Base-by-base conservation (phyloP, 1,140 invertebrate species). In the Cardiocondyla obscurior region DNA sequence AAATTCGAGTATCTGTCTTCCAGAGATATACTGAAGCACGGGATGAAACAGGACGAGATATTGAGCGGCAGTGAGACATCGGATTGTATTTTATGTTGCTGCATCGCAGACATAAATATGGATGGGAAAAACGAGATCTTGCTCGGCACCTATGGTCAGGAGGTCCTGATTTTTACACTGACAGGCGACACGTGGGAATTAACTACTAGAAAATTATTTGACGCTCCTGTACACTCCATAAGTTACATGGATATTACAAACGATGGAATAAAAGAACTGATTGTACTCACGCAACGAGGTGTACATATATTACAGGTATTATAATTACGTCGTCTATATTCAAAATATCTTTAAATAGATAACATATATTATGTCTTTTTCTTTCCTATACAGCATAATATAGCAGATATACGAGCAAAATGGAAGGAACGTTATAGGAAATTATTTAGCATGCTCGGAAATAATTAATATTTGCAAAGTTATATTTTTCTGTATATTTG, bases 61-160 rank as follows among this genome's bases (percentile, higher is more conserved):
- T 92, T 96, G 49, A 94, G 92, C 72, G 93, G 94, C 30, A 96
- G 94, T 87, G 95, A 96, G 85, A 92, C 90, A 3, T 95, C 94
- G 77, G 96, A 96, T 92, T 94, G 94, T 79, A 93, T 95, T 42
- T 91, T 96, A 16, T 95, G 96, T 87, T 94, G 94, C 28, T 95
- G 95, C 87, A 93, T 96, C 39, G 95, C 95, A 2, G 96, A 97
- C 90, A 94, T 97, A 70, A 96, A 97, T 92, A 96, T 97, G 95
- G 96, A 97, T 94, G 96, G 96, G 0, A 86, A 94, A 57, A 95
- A 96, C 91, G 96, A 97, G 94, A 96, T 97, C 82, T 85, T 97
- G 10, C 88, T 97, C 51, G 97, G 97, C 81, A 97, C 96, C 8
- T 97, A 96, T 93, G 94, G 94, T 62, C 94, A 96, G 87, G 95